Base-by-base conservation (phyloP, 2,113 vertebrate genomes). In the Lagenorhynchus albirostris region DNA sequence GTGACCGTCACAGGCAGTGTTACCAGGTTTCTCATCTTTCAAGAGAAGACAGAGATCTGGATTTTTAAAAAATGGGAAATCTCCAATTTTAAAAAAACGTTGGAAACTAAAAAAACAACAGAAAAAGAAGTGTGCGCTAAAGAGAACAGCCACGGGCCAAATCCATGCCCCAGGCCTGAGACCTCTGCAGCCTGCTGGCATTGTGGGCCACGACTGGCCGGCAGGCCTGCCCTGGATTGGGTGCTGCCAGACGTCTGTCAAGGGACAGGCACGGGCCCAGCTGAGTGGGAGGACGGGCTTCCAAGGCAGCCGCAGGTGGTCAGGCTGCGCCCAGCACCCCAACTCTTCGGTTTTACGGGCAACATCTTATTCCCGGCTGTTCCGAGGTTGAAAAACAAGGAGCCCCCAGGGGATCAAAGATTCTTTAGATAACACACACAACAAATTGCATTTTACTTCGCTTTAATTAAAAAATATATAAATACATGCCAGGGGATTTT, bases 401-500 rank as follows among this genome's bases (percentile, higher is more conserved):
- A 38, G 33, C 11, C 17, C 14, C 38, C 13, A 5, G 17, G 41
- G 60, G 14, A 65, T 0, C 26, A 63, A 58, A 18, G 4, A 31
- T 17, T 33, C 71, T 44, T 77, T 6, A 73, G 80, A 41, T 94
- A 96, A 81, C 44, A 92, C 26, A 90, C 29, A 47, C 33, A 41
- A 67, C n/a, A 12, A 65, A 70, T 41, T 25, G 23, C 12, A 23
- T 70, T 86, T 95, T 58, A 88, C 77, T 94, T 93, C 15, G 33
- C 68, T 98, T 95, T 97, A 98, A 96, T 96, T 95, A 97, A 88
- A 97, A 97, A 98, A 84, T 76, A 97, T 97, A 96, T 97, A 97
- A 97, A 96, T 85, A 97, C 96, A 96, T 83, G 93, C 95, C 85
- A 80, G 23, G 67, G 63, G 60, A 44, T 67, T 68, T 89, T 73